phyloP scores from a whole-genome alignment of 2,888 invertebrate species.

The Glyphotaelius pellucidus region DNA sequence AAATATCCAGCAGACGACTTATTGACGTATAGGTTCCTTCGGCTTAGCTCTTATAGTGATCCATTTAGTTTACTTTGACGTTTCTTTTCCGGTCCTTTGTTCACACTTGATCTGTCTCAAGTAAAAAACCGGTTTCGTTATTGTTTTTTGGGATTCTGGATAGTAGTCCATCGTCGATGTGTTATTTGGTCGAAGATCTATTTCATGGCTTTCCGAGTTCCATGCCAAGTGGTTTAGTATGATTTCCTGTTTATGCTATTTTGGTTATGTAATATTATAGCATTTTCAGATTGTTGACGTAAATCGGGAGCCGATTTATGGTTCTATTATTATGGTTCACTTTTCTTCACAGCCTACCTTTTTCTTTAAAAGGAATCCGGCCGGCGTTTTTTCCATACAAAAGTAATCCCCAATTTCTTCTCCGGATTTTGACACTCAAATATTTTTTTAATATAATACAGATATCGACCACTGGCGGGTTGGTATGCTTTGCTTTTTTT shows the following conservation, averaged over 20 bases:
- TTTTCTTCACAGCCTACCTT: background rate
- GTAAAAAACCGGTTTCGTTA: slow-evolving; percentile 29
- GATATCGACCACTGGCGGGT: too few species aligned
- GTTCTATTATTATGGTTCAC: background rate
- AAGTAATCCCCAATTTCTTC: too few species aligned
- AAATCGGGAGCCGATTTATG: background rate
- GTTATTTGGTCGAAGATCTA: background rate
- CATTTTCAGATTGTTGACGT: background rate
- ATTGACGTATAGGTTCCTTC: slow-evolving; percentile 38
- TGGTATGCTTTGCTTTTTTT: too few species aligned
- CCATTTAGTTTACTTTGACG: slow-evolving; percentile 44
- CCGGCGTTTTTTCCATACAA: too few species aligned
- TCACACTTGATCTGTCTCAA: background rate
- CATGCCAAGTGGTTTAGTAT: background rate
- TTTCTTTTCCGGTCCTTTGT: slow-evolving; percentile 40
- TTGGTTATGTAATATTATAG: background rate
- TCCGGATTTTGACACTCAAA: too few species aligned
- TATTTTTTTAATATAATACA: too few species aligned
- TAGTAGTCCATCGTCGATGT: background rate
- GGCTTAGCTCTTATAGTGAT: slow-evolving; percentile 4
- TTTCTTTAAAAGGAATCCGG: too few species aligned
- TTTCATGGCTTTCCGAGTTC: background rate
- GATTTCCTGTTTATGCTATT: background rate
- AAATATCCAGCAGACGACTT: slow-evolving; percentile 20
- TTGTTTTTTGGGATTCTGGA: background rate